Evolutionary conservation across 1,140 invertebrate species (phyloP), one percentile per base, ranked within the genome.

Genomic region (Helicorthomorpha holstii): DNA sequence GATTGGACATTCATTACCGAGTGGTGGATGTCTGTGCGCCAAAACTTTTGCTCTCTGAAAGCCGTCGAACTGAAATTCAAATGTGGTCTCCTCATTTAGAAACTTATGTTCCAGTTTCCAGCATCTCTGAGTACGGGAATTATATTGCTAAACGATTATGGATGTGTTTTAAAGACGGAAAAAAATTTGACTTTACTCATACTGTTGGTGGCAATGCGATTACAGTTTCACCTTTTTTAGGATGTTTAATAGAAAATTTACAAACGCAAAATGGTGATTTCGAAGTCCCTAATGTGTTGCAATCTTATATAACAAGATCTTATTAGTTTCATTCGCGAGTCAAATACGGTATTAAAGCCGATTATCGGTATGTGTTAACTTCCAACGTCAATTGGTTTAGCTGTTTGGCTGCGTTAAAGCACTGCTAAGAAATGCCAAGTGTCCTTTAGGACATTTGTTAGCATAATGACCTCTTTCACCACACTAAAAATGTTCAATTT

Each of bases 391-490:
- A 42, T 54, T 44, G 49, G 42, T 21, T 46, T 24, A 27, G 56
- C 52, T 22, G 54, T 56, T 46, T 63, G 61, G 54, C 51, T 60
- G 54, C 29, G 56, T 57, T 24, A 63, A 53, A 19, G 62, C 61
- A 45, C 81, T 81, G 56, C 85, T 91, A 14, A 97, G 75, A 67
- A 96, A 97, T 3, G 93, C 92, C 43, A 96, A 72, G 68, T 95
- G 90, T 34, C 92, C 91, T 66, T 98, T 98, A 0, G 89, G 86
- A 71, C 95, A 99, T 65, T 92, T 91, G 66, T 99, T 99, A 1
- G 96, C 96, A 67, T 98, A 99, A 70, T 99, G 96, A 16, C 96
- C 96, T 68, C 96, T 97, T 43, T 90, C 86, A 4, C 94, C 94
- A 71, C 96, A 98, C 73, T 79, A 68, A 56, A 34, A 16, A 34